Evolutionary conservation across 2,888 invertebrate species (phyloP).

Genomic region (Macaria notata): DNA sequence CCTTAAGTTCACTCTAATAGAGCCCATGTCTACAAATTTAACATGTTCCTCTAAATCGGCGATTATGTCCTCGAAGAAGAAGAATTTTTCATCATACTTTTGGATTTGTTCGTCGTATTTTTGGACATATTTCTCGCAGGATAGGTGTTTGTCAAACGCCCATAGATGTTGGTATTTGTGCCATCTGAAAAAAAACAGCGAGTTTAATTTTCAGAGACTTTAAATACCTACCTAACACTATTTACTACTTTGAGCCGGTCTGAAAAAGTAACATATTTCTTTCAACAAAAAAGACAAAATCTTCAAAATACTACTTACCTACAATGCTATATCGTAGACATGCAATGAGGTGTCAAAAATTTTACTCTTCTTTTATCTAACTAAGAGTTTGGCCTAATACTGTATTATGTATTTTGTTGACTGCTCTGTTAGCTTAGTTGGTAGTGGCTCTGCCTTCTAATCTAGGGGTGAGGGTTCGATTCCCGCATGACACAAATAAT

Average conservation of each 20-base stretch:
- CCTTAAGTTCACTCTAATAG: conserved; percentile 87
- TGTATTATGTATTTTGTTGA: too few relatives aligned
- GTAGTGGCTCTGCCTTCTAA: too few relatives aligned
- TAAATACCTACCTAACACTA: not conserved
- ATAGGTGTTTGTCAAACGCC: conserved; percentile 87
- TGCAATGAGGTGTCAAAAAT: too few relatives aligned
- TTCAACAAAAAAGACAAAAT: too few relatives aligned
- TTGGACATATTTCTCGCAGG: conserved; percentile 89
- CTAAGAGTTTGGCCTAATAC: too few relatives aligned
- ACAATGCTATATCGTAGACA: too few relatives aligned
- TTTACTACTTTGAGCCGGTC: not conserved
- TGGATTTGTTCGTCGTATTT: conserved; percentile 76
- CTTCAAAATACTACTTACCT: too few relatives aligned
- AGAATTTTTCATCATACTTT: conserved; percentile 92
- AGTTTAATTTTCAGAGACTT: not conserved
- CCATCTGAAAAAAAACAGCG: conserved; percentile 78
- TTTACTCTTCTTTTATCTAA: too few relatives aligned
- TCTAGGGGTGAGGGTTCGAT: too few relatives aligned
- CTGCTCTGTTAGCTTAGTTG: too few relatives aligned
- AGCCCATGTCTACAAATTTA: conserved; percentile 84
- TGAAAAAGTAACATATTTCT: not conserved
- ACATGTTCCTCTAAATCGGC: conserved; percentile 83
- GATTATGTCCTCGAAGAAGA: conserved; percentile 90
- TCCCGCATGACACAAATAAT: too few relatives aligned
- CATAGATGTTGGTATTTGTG: conserved; percentile 88